phyloP scores from a whole-genome alignment of 1,140 invertebrate species.

The Ylistrum balloti region DNA sequence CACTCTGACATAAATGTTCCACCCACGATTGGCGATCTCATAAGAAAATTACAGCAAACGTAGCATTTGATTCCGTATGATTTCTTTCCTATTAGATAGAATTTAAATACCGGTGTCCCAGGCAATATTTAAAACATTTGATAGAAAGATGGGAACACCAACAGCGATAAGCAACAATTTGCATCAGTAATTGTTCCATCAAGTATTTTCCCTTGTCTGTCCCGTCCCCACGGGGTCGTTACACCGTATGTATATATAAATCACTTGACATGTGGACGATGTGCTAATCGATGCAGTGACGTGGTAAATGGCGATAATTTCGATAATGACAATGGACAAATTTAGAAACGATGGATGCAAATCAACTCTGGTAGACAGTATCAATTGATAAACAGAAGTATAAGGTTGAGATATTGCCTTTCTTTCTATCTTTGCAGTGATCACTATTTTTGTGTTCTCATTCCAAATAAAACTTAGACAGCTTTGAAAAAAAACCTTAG shows the following conservation, averaged over 20 bases:
- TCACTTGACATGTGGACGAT: neutral
- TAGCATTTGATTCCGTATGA: neutral
- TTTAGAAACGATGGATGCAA: too few species aligned
- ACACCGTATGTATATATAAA: neutral
- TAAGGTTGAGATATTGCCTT: too few species aligned
- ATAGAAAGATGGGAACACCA: too few species aligned
- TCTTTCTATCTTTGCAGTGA: too few species aligned
- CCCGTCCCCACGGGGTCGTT: neutral
- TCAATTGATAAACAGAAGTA: too few species aligned
- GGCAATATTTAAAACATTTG: neutral
- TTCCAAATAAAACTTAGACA: too few species aligned
- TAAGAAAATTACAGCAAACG: neutral
- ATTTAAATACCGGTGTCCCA: neutral
- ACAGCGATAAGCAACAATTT: neutral
- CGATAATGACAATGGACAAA: neutral
- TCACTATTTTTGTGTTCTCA: too few species aligned
- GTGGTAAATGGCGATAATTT: neutral
- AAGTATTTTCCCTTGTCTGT: neutral
- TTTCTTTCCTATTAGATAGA: neutral
- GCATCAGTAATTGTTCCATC: neutral
- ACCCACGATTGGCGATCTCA: neutral
- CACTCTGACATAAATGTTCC: neutral
- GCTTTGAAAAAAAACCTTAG: too few species aligned
- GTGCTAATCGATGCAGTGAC: neutral
- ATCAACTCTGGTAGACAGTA: too few species aligned